Conservation (phyloP, 2,113 vertebrate genomes). For the Himantopus leucocephalus region DNA sequence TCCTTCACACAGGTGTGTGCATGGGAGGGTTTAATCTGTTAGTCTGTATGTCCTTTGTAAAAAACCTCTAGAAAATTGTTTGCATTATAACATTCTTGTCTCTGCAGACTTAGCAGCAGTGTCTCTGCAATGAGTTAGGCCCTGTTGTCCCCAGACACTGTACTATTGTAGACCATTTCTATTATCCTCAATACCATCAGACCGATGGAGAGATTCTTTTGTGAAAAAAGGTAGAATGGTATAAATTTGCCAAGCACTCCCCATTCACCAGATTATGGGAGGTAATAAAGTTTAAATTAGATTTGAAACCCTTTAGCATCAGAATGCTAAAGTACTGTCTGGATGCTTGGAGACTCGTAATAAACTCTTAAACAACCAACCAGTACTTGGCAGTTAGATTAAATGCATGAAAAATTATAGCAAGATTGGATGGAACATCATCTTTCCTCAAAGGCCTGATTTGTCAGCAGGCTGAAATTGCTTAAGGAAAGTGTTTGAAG, state of each 20-base stretch:
- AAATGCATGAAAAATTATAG: conserved; percentile 23
- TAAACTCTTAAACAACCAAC: background rate
- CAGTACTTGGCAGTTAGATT: conserved; percentile 5
- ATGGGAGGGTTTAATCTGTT: background rate
- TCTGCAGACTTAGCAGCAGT: background rate
- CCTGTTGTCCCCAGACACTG: background rate
- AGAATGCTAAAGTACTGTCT: background rate
- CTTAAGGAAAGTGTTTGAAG: background rate
- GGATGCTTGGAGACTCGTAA: background rate
- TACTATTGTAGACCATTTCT: background rate
- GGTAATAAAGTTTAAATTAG: conserved; percentile 44
- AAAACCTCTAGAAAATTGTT: background rate
- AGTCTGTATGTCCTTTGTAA: background rate
- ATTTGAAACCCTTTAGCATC: conserved; percentile 20
- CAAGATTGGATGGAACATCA: background rate
- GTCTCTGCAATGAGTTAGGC: background rate
- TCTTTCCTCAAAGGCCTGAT: background rate
- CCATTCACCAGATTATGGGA: background rate
- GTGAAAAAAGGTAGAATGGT: background rate
- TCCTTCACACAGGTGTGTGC: background rate
- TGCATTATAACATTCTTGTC: background rate
- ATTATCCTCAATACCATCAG: background rate
- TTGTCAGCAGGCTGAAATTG: conserved; percentile 13
- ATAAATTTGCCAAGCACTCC: background rate
- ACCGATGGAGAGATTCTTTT: background rate